Conservation (phyloP, 2,113 vertebrate genomes). For the Larimichthys crocea region DNA sequence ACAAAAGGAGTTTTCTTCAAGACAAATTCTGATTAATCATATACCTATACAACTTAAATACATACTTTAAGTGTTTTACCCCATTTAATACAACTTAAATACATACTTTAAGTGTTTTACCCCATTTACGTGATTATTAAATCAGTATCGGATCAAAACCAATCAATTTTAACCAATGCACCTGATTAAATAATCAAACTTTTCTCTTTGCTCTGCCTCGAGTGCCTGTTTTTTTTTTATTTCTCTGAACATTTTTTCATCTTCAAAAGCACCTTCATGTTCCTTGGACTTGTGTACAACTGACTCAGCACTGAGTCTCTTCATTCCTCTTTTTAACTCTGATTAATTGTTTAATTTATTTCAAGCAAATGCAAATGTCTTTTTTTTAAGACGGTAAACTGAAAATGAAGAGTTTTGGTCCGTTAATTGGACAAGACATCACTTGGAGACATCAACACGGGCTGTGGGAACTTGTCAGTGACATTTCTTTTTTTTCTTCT, state of each 20-base stretch:
- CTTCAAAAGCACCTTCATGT: not conserved
- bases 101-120: not conserved
- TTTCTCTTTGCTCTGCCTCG: not conserved
- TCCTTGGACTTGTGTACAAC: not conserved
- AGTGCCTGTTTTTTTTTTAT: not conserved
- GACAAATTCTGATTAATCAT: not conserved
- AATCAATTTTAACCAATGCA: not conserved
- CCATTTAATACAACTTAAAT: too few relatives aligned
- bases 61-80: not conserved
- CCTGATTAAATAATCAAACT: not conserved
- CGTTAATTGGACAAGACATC: not conserved
- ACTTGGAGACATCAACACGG: not conserved
- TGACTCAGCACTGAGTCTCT: constrained; percentile 10
- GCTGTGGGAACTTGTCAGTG: not conserved
- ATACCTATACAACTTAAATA: too few relatives aligned
- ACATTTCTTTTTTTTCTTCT: not conserved
- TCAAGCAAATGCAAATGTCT: not conserved
- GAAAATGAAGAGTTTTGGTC: not conserved
- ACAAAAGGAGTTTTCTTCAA: not conserved
- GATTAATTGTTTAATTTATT: not conserved
- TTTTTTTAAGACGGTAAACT: too few relatives aligned
- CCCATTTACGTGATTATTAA: not conserved
- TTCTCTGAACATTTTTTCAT: not conserved
- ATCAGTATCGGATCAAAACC: not conserved
- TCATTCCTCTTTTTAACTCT: not conserved